Conservation (phyloP, 2,797 vertebrate genomes). For the Channallabes apus region DNA sequence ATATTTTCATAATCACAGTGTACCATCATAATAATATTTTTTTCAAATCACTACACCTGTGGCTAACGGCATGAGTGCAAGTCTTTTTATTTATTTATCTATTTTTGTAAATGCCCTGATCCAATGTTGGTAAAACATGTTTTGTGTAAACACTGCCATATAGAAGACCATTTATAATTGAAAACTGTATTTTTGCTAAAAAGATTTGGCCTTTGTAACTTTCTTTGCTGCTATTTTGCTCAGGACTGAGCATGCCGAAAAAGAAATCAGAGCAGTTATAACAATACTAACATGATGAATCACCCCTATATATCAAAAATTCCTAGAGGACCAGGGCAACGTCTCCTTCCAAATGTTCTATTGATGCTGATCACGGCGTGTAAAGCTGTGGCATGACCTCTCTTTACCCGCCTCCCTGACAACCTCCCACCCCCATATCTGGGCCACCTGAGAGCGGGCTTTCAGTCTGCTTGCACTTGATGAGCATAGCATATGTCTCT, state of each 20-base stretch:
- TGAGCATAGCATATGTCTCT: conserved; percentile 35
- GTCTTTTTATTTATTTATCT: background rate
- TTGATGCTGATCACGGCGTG: conserved; percentile 76
- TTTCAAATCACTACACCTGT: background rate
- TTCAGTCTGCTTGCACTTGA: conserved; percentile 9
- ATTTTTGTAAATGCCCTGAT: background rate
- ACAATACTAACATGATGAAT: conserved; percentile 74
- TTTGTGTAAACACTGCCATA: conserved; percentile 6
- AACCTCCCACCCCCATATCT: conserved; percentile 57
- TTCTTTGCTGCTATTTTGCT: conserved; percentile 48
- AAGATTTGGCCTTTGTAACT: background rate
- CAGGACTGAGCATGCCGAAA: conserved; percentile 43
- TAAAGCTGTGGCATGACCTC: conserved; percentile 77
- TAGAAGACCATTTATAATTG: conserved; percentile 30
- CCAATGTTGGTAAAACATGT: background rate
- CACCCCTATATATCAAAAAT: conserved; percentile 65
- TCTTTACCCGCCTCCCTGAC: conserved; percentile 66
- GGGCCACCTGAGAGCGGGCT: conserved; percentile 62
- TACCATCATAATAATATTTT: background rate
- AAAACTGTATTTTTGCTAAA: conserved; percentile 25
- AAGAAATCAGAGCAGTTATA: conserved; percentile 63
- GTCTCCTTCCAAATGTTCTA: conserved; percentile 73
- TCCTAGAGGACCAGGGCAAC: conserved; percentile 70
- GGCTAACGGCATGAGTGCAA: background rate
- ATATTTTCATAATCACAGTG: background rate